A percentile compares a stretch with the other conserved stretches of the same genome.
Evolutionary conservation across 2,888 invertebrate genomes (phyloP).

Genomic region (Eupsilia transversa): DNA sequence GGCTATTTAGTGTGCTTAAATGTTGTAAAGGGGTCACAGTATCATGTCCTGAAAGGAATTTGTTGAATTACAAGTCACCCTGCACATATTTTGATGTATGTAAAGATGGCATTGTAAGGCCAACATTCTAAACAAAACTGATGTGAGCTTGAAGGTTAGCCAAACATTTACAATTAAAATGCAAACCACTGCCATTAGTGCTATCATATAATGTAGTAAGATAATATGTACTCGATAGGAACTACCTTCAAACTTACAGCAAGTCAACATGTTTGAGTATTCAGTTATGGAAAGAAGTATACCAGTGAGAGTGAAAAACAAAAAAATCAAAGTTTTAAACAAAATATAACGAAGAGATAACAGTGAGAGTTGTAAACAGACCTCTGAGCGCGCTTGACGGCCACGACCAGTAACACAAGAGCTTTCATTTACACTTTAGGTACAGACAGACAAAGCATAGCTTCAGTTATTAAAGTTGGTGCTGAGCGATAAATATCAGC

Average conservation of each 20-base stretch:
- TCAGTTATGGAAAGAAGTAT: conserved; percentile 71
- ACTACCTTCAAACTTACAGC: conserved; percentile 74
- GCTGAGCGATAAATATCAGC: conserved; percentile 42
- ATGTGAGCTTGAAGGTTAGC: conserved; percentile 47
- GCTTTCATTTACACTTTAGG: conserved; percentile 10
- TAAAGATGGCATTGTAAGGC: conserved; percentile 22
- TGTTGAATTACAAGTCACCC: not conserved
- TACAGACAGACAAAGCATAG: conserved; percentile 42
- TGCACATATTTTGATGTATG: conserved; percentile 17
- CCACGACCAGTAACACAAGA: conserved; percentile 35
- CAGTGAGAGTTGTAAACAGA: conserved; percentile 64
- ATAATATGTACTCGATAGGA: not conserved
- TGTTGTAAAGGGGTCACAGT: not conserved
- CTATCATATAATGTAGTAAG: not conserved
- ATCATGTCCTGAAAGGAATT: not conserved
- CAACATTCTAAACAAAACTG: conserved; percentile 31
- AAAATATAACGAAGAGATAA: conserved; percentile 67
- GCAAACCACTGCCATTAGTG: not conserved
- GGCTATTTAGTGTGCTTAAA: not conserved
- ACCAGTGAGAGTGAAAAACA: conserved; percentile 74
- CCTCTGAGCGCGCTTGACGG: conserved; percentile 67
- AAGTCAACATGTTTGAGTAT: conserved; percentile 61
- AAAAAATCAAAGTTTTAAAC: conserved; percentile 61
- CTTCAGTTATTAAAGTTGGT: conserved; percentile 9
- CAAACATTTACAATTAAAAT: not conserved